Conservation (phyloP, 1,140 invertebrate genomes). For the Heliconius congener region DNA sequence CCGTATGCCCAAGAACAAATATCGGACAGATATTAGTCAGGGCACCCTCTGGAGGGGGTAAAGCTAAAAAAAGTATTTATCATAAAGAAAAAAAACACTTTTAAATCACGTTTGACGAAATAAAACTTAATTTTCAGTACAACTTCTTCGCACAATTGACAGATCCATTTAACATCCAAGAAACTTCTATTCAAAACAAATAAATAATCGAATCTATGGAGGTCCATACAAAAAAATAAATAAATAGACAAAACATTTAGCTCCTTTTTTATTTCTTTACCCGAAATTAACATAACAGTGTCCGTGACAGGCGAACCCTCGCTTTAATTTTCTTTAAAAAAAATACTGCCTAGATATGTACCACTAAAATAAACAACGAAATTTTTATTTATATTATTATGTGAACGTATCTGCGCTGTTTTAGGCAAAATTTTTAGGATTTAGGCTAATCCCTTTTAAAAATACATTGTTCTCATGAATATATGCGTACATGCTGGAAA, state of each 20-base stretch:
- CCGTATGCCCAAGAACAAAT: too few relatives aligned
- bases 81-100: neutral
- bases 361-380: neutral
- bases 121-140: neutral
- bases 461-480: too few relatives aligned
- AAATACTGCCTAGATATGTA: neutral
- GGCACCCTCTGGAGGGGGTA: too few relatives aligned
- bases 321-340: neutral
- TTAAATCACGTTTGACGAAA: neutral
- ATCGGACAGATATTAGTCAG: too few relatives aligned
- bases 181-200: neutral
- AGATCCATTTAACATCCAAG: neutral
- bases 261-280: neutral
- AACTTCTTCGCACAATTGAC: neutral
- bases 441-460: too few relatives aligned
- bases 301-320: neutral
- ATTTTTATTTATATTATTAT: constrained; percentile 3
- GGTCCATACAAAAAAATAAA: neutral
- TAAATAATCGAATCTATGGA: neutral
- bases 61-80: too few relatives aligned
- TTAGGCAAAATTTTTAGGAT: neutral
- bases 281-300: constrained; percentile 11
- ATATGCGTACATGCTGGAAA: too few relatives aligned
- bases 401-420: neutral
- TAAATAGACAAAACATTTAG: neutral